Evolutionary conservation across 2,797 vertebrate genomes (phyloP).

Genomic region (Alca torda): DNA sequence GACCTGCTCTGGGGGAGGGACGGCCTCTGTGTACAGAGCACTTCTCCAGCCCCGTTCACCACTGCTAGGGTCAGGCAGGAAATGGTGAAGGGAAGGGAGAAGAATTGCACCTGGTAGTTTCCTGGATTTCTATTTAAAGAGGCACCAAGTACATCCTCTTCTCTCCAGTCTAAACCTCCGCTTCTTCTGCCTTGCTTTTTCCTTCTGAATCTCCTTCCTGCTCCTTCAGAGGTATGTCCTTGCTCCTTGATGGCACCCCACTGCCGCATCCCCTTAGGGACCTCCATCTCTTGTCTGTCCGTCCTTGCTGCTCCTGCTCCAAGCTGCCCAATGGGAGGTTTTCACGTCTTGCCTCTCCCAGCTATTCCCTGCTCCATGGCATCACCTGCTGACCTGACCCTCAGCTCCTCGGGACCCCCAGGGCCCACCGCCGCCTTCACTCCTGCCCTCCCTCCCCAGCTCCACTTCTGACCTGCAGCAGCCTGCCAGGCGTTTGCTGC

Average conservation of each 20-base stretch:
- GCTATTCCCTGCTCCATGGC: background rate
- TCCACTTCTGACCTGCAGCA: background rate
- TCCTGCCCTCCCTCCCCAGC: background rate
- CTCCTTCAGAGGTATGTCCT: background rate
- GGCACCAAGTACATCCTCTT: conserved; percentile 2
- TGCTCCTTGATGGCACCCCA: background rate
- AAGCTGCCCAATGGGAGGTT: background rate
- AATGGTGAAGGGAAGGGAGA: background rate
- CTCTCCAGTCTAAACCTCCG: background rate
- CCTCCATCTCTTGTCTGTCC: background rate
- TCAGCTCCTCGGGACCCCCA: background rate
- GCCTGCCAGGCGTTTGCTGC: fast-evolving
- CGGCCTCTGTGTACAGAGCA: background rate
- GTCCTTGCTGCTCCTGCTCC: background rate
- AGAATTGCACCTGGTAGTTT: conserved; percentile 7
- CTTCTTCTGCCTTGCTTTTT: background rate
- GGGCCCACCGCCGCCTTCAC: fast-evolving
- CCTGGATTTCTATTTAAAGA: conserved; percentile 47
- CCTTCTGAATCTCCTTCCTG: background rate
- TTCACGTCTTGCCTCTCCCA: background rate
- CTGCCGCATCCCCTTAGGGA: background rate
- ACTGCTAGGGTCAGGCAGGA: background rate
- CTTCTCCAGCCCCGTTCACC: background rate
- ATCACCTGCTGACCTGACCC: background rate
- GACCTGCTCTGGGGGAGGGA: fast-evolving